Base-by-base conservation (phyloP, 2,113 vertebrate genomes). In the Propithecus coquereli region DNA sequence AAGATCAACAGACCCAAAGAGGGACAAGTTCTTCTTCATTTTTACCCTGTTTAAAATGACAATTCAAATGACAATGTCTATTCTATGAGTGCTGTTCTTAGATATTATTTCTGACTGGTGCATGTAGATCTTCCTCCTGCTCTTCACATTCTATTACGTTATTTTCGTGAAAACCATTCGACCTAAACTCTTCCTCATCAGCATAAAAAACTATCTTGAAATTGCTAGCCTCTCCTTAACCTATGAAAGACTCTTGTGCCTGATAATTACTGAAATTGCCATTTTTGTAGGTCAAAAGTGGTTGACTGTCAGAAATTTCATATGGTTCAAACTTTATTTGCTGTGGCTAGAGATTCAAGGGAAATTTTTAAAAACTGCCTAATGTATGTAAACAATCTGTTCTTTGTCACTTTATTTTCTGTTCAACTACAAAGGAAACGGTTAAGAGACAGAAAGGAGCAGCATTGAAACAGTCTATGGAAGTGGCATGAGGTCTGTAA, bases 281-380 rank as follows among this genome's bases (percentile, higher is more conserved):
- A 79, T n/a, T 95, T 90, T 87, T 94, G 5, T 70, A 89, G 32
- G 13, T 96, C 37, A 82, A 47, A 94, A 84, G 74, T 65, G 8
- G 32, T 82, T 61, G 30, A 81, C 8, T 40, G 83, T 59, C 8
- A 94, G 23, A 84, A 70, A 66, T 94, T 65, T 73, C 45, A 61
- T 63, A 43, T 37, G 0, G 1, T 80, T 74, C 6, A 66, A 85
- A 30, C 9, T 93, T 94, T n/a, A 61, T 82, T 89, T 91, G 22
- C 30, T 93, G 27, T 77, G 52, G 16, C 1, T 86, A 85, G n/a
- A 82, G 34, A 88, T 43, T 85, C 8, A 34, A 52, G 10, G 37
- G 57, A 13, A 89, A 89, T 59, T 89, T 85, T 86, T 81, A 87
- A 80, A 91, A 77, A 81, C 14, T 85, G 8, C 37, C 74, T 90